Base-by-base conservation (phyloP, 2,113 vertebrate species). In the Brachyistius frenatus region DNA sequence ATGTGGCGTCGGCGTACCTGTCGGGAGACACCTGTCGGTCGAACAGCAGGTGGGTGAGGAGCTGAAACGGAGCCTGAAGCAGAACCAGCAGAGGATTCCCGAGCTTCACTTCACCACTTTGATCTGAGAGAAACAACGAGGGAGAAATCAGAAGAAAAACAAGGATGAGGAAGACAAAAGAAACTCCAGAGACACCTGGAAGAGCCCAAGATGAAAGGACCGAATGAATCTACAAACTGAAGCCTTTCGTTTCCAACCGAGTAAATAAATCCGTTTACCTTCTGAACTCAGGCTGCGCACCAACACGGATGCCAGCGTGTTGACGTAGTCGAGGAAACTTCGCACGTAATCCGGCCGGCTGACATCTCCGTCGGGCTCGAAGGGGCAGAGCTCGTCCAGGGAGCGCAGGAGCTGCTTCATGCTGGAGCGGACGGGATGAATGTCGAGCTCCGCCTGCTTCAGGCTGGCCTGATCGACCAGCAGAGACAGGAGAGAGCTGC, bases 81-180 rank as follows among this genome's bases (percentile, higher is more conserved):
- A 99, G 86, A 33, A 99, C 91, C 81, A 99, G 91, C 68, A 99
- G 96, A 31, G 98, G 97, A 85, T 99, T 99, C 61, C 96, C 97
- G n/a, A 98, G 89, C 86, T 96, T 98, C 78, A 97, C 92, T 41
- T 96, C 94, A 53, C 86, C 57, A 80, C 79, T 81, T 0, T 80
- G 89, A 90, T 97, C 97, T 99, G 0, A 66, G 2, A 50, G 50
- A 63, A 76, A 58, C 16, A 67, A 16, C 2, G 74, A 55, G 8
- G 62, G 47, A 69, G 44, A 61, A 64, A 31, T 35, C 9, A 76
- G 41, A 63, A 46, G 7, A 57, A 60, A 50, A 64, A 1, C 30
- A 33, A 30, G 63, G 10, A 47, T 41, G 10, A 31, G 41, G 66
- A 53, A 39, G 7, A 52, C 39, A 50, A 3, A n/a, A 50, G 16